Base-by-base conservation (phyloP, 1,140 invertebrate species). In the Dreissena rostriformis region DNA sequence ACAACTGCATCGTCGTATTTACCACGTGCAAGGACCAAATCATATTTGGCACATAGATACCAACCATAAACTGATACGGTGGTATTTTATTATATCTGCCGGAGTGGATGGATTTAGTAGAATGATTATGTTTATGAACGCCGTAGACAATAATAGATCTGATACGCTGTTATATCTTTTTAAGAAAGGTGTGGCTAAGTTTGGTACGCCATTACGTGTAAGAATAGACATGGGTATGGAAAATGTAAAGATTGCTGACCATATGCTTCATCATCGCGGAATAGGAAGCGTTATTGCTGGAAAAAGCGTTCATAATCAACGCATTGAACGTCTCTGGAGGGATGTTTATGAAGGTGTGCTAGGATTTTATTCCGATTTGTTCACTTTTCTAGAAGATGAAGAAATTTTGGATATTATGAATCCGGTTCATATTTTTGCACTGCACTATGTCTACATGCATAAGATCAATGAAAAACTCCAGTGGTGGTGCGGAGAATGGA, bases 361-460 rank as follows among this genome's bases (percentile, higher is more conserved):
- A 29, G 17, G 19, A n/a, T 72, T 68, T 39, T 88, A 74, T 57
- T 84, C 87, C 51, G 6, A 79, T 15, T 55, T 84, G 11, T 88
- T 87, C 72, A 57, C 68, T 22, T 70, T 66, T 55, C 66, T 88
- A 66, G 88, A 88, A 68, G 84, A 87, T 49, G 15, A 65, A 39
- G 55, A 52, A 39, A 77, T 86, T 66, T 66, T 87, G 19, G 81
- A 83, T 65, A 24, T 51, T 15, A 57, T 85, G 55, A 75, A 80
- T 28, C 10, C 15, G 2, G 26, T 70, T 26, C 76, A 85, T 53
- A 26, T 85, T 2, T 55, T 14, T 55, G 78, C 71, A 49, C 84
- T 81, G 14, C 76, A 85, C 63, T 73, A 73, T 74, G 63, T 85
- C 11, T 80, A 53, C 61, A 73, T 73, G 68, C n/a, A 19, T 28